Evolutionary conservation across 53 echinoderm and acorn worm species (phyloP), one percentile per base, ranked within the genome.

Genomic region (Arbacia lixula): DNA sequence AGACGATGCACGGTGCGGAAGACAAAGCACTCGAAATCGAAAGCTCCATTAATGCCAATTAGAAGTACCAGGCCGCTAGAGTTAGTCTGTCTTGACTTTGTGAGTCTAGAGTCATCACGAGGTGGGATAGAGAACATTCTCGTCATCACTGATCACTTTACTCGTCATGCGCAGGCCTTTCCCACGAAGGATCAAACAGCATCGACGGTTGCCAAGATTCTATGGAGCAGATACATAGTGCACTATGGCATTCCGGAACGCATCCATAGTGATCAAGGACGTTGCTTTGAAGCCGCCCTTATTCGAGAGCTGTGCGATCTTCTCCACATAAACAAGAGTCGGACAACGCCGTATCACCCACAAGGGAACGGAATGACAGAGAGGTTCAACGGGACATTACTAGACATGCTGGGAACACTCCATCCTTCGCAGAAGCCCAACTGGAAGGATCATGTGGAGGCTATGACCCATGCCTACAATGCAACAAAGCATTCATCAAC

Each of bases 221-320:
- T 90, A 3, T 5, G 83, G 36, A 84, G 87, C 61, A 64, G n/a
- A 21, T 90, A 81, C 85, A 69, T 86, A 14, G 30, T 24, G 20
- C 82, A 63, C 46, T 81, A 86, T 39, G 91, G 91, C 0, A 73
- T 87, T 27, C 91, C 84, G 21, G 12, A 36, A 2, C 55, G 87
- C 25, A 87, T 91, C 38, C 87, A 87, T 52, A 71, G 83, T 4
- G 91, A 91, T 34, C 87, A 91, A 56, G 84, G 91, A 10, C 71
- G 68, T 17, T 60, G 87, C 51, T 87, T 87, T 43, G 84, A 87
- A 46, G 69, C 84, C 66, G 51, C 29, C 1, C 25, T 91, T 28
- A 53, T 91, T 20, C 63, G 68, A 21, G 90, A 90, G 38, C 35
- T 86, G 20, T 90, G 86, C 30, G 4, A 19, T 6, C 37, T 86